These are phyloP conservation scores for Bombylius discolor DNA, from an alignment of 2,888 invertebrate genomes.

Conservation along the genomic window DNA sequence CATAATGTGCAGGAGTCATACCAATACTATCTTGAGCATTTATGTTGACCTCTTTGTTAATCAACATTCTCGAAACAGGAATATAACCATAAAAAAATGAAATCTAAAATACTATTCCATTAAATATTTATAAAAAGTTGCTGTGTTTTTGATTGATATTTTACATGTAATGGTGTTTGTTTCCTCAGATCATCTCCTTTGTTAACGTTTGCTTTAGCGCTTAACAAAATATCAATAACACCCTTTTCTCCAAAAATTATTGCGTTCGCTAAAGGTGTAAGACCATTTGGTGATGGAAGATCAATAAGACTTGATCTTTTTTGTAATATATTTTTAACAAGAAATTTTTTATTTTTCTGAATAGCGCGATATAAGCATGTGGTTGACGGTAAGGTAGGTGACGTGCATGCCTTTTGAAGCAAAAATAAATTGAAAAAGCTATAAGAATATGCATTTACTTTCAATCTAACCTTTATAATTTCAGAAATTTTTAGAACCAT, in stretches of 20 bases:
- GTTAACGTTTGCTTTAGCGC: constrained; percentile 28
- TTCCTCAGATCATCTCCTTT: constrained; percentile 27
- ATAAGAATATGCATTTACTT: too few relatives aligned
- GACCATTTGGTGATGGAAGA: constrained; percentile 30
- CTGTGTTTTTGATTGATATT: constrained; percentile 8
- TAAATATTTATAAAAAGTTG: too few relatives aligned
- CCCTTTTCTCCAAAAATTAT: constrained; percentile 29
- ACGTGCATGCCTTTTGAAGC: constrained; percentile 24
- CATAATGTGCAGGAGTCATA: constrained; percentile 33
- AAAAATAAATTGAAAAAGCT: too few relatives aligned
- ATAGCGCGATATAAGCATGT: constrained; percentile 30
- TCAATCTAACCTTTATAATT: constrained; percentile 1
- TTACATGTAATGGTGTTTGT: constrained; percentile 31
- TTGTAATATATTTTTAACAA: constrained; percentile 30
- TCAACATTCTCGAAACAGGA: constrained; percentile 29
- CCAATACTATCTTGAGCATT: constrained; percentile 29
- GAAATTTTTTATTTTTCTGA: constrained; percentile 30
- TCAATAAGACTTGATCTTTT: constrained; percentile 28
- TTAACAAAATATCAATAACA: constrained; percentile 29
- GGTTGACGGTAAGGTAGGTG: constrained; percentile 26
- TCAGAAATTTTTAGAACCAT: constrained; percentile 21
- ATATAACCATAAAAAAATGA: constrained; percentile 32
- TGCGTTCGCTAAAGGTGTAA: constrained; percentile 32
- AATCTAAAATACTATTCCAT: constrained; percentile 18
- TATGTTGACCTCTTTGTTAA: constrained; percentile 32